Percentiles rank a stretch among this genome's conserved stretches.
Conservation (phyloP, 2,888 invertebrate species). For the Caenorhabditis imperialis region DNA sequence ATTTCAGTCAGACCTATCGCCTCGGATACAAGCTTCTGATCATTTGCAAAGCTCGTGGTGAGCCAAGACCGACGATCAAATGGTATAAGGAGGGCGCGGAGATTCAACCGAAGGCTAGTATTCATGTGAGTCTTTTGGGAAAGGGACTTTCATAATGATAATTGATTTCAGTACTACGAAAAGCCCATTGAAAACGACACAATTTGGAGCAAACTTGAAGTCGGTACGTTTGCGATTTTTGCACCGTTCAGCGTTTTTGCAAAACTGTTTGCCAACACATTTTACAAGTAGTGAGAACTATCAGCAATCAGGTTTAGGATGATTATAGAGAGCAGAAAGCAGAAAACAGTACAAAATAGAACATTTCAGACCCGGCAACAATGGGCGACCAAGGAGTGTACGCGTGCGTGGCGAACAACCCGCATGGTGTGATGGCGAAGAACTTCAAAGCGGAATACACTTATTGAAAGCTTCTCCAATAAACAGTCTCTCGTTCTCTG, state of each 20-base stretch:
- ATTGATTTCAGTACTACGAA: constrained; percentile 74
- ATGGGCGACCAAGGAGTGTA: constrained; percentile 78
- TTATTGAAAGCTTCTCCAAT: constrained; percentile 56
- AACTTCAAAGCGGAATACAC: constrained; percentile 78
- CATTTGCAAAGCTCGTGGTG: constrained; percentile 90
- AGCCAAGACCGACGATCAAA: constrained; percentile 91
- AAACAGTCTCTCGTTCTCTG: neutral
- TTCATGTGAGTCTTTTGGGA: constrained; percentile 67
- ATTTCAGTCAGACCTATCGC: constrained; percentile 76
- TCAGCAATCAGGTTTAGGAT: too few relatives aligned
- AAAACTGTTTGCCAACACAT: neutral
- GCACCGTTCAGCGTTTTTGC: neutral
- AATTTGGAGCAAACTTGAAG: constrained; percentile 77
- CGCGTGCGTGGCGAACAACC: constrained; percentile 77
- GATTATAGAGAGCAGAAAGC: too few relatives aligned
- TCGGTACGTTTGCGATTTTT: constrained; percentile 53
- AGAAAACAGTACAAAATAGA: too few relatives aligned
- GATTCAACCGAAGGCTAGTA: constrained; percentile 82
- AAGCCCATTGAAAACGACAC: constrained; percentile 71
- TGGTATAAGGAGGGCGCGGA: constrained; percentile 97
- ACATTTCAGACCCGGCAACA: constrained; percentile 73
- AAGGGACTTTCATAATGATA: neutral
- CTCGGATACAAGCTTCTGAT: constrained; percentile 94
- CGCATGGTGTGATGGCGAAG: constrained; percentile 77
- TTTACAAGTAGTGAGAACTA: too few relatives aligned